These are phyloP conservation scores for Sinhomidia bicolor DNA, from an alignment of 2,888 invertebrate genomes.

Conservation along the genomic window DNA sequence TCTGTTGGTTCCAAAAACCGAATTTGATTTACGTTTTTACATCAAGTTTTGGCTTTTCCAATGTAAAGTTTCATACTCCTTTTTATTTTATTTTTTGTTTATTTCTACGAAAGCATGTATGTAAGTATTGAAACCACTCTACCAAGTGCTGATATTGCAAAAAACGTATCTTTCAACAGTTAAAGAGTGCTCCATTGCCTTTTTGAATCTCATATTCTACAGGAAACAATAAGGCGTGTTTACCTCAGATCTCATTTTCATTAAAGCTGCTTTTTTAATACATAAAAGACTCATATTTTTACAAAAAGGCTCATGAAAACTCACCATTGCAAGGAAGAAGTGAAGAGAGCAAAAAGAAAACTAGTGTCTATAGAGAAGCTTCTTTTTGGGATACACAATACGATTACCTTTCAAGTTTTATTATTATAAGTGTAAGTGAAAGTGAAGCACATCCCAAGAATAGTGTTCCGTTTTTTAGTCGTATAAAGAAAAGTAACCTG, in stretches of 20 bases:
- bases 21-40: too few species aligned
- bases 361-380: neutral
- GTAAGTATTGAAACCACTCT: too few species aligned
- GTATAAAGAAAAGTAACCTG: constrained; percentile 13
- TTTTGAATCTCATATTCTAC: neutral
- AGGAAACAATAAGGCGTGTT: neutral
- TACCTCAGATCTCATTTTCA: neutral
- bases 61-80: too few species aligned
- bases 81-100: too few species aligned
- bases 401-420: constrained; percentile 18
- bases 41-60: too few species aligned
- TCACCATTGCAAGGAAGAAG: neutral
- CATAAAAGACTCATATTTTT: neutral
- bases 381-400: constrained; percentile 11
- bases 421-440: constrained; percentile 14
- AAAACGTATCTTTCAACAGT: too few species aligned
- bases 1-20: too few species aligned
- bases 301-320: neutral
- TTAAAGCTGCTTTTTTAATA: neutral
- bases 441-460: constrained; percentile 14
- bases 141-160: too few species aligned
- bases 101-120: too few species aligned
- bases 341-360: neutral
- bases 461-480: constrained; percentile 4
- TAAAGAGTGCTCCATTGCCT: neutral